phyloP scores from a whole-genome alignment of 2,113 vertebrate species.

The Cynocephalus volans region DNA sequence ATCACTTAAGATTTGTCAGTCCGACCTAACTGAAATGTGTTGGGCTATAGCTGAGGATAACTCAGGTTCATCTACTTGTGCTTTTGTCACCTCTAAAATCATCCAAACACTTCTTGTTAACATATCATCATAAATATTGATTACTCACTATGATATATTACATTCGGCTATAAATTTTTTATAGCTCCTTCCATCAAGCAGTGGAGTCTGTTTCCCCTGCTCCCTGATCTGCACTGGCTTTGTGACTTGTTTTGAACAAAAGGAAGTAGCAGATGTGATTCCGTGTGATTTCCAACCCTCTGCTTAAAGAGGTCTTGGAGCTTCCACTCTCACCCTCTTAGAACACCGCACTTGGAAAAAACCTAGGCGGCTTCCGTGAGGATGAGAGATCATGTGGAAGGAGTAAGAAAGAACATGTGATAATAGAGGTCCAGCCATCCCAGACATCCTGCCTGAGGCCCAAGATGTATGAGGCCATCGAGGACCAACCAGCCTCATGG shows the following conservation, averaged over 20 bases:
- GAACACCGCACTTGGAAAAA: neutral
- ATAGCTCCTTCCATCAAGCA: neutral
- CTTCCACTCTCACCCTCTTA: neutral
- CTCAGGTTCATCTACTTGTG: neutral
- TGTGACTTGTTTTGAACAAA: neutral
- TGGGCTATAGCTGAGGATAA: neutral
- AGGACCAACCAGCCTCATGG: neutral
- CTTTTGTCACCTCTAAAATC: neutral
- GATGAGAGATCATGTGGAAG: neutral
- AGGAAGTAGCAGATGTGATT: neutral
- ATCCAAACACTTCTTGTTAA: slow-evolving; percentile 6
- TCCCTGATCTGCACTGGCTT: neutral
- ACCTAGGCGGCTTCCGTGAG: neutral
- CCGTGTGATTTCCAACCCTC: neutral
- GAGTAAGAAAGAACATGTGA: neutral
- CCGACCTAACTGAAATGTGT: neutral
- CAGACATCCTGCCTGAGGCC: neutral
- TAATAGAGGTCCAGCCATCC: neutral
- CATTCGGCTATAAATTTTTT: neutral
- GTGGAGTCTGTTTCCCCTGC: neutral
- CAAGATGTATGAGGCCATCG: neutral
- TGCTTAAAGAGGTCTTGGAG: neutral
- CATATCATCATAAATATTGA: neutral
- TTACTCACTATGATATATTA: neutral
- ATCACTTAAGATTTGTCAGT: neutral